Percentiles rank a stretch among this genome's conserved stretches.
phyloP scores from a whole-genome alignment of 2,888 invertebrate genomes.

The Lasioglossum lativentre region DNA sequence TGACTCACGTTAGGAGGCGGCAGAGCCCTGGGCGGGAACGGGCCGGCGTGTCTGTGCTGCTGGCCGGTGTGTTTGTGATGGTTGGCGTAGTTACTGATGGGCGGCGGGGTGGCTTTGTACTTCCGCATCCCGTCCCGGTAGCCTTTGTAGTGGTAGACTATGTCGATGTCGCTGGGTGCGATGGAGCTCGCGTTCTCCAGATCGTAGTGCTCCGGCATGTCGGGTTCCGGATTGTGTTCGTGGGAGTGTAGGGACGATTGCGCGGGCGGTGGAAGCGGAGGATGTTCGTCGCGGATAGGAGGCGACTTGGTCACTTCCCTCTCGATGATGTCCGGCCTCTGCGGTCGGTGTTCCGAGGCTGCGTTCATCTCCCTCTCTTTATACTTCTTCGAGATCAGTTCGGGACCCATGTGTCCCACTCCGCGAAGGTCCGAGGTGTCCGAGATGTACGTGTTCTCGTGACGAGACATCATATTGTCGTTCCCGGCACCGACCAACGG shows the following conservation, averaged over 20 bases:
- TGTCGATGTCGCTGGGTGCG: constrained; percentile 98
- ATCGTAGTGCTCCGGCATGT: constrained; percentile 97
- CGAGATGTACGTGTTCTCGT: constrained; percentile 87
- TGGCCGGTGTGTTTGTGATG: constrained; percentile 89
- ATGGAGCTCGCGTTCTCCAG: constrained; percentile 98
- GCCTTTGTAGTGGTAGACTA: constrained; percentile 98
- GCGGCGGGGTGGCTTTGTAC: constrained; percentile 94
- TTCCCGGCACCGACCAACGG: constrained; percentile 89
- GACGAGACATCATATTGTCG: constrained; percentile 89
- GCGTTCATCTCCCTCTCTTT: constrained; percentile 93
- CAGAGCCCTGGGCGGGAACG: constrained; percentile 90
- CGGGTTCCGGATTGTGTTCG: constrained; percentile 90
- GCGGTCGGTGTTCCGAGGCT: constrained; percentile 82
- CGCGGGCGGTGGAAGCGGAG: constrained; percentile 91
- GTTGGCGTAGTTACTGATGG: constrained; percentile 91
- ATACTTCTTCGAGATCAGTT: constrained; percentile 94
- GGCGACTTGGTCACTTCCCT: constrained; percentile 95
- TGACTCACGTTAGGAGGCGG: constrained; percentile 89
- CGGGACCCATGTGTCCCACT: constrained; percentile 92
- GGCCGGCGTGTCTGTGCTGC: constrained; percentile 88
- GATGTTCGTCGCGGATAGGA: constrained; percentile 92
- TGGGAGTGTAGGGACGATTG: constrained; percentile 90
- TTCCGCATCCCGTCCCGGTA: constrained; percentile 95
- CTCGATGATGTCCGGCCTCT: constrained; percentile 97
- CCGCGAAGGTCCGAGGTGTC: constrained; percentile 90